Conservation (phyloP, 2,888 invertebrate species). For the Rhimphoctona megacephalus region DNA sequence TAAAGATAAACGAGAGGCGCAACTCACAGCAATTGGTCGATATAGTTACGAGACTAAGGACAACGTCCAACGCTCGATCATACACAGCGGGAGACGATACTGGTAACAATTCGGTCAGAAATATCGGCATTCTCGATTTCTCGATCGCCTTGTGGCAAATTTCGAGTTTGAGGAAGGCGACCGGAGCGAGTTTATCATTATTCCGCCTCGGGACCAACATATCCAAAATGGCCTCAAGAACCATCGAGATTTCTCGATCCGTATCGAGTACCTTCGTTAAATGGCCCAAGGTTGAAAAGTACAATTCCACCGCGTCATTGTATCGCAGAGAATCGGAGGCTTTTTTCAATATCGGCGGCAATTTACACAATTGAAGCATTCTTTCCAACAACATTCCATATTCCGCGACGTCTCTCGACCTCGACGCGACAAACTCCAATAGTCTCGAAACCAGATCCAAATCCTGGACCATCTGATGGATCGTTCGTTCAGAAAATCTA, state of each 20-base stretch:
- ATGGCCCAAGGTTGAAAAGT: slow-evolving; percentile 82
- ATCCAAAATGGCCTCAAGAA: slow-evolving; percentile 65
- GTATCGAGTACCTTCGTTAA: slow-evolving; percentile 77
- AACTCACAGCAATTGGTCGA: slow-evolving; percentile 80
- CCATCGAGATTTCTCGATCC: slow-evolving; percentile 63
- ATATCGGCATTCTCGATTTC: slow-evolving; percentile 81
- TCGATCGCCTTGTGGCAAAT: slow-evolving; percentile 76
- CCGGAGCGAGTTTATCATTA: slow-evolving; percentile 26
- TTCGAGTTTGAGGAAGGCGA: slow-evolving; percentile 71
- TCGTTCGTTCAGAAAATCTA: slow-evolving; percentile 17
- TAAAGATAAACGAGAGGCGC: background rate
- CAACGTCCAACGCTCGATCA: slow-evolving; percentile 78
- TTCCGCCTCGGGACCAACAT: slow-evolving; percentile 40
- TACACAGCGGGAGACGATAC: slow-evolving; percentile 79
- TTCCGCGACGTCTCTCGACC: slow-evolving; percentile 66
- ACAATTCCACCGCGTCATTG: slow-evolving; percentile 77
- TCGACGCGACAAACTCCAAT: slow-evolving; percentile 79
- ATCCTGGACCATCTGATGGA: slow-evolving; percentile 80
- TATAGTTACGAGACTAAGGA: slow-evolving; percentile 75
- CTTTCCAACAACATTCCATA: slow-evolving; percentile 76
- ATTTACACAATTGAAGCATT: slow-evolving; percentile 79
- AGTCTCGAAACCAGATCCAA: slow-evolving; percentile 79
- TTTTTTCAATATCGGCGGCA: slow-evolving; percentile 79
- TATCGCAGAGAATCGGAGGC: slow-evolving; percentile 78
- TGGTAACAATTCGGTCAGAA: slow-evolving; percentile 79